These are phyloP conservation scores for Apamea crenata DNA, from an alignment of 2,888 invertebrate genomes.

Conservation along the genomic window DNA sequence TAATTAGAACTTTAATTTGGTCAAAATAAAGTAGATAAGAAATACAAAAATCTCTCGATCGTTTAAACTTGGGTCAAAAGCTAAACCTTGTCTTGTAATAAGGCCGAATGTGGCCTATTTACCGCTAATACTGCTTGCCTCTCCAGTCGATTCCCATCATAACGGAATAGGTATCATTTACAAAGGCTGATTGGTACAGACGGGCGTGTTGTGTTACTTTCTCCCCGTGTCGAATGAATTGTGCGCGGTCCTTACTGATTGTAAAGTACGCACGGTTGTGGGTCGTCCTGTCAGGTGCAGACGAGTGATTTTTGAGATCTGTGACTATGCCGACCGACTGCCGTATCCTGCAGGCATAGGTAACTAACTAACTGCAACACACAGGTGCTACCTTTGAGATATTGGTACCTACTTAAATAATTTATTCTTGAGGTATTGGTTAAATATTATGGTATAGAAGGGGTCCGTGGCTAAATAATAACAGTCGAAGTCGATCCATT, in stretches of 20 bases:
- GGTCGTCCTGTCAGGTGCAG: conserved; percentile 23
- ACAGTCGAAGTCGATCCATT: too few species aligned
- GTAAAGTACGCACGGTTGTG: conserved; percentile 19
- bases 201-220: conserved; percentile 63
- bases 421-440: too few species aligned
- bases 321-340: background rate
- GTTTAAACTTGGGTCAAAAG: background rate
- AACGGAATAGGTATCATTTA: background rate
- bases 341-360: too few species aligned
- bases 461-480: too few species aligned
- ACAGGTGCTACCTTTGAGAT: too few species aligned
- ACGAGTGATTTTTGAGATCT: conserved; percentile 27
- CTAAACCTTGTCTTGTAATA: background rate
- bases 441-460: too few species aligned
- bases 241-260: conserved; percentile 59
- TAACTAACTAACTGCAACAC: background rate
- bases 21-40: background rate
- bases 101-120: background rate
- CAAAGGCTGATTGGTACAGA: conserved; percentile 5
- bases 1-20: background rate
- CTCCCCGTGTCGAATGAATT: conserved; percentile 69
- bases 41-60: background rate
- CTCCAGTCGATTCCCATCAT: background rate
- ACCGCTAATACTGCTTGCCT: background rate
- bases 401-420: too few species aligned